Evolutionary conservation across 2,113 vertebrate species (phyloP), one percentile per base, ranked within the genome.

Genomic region (Parus major): DNA sequence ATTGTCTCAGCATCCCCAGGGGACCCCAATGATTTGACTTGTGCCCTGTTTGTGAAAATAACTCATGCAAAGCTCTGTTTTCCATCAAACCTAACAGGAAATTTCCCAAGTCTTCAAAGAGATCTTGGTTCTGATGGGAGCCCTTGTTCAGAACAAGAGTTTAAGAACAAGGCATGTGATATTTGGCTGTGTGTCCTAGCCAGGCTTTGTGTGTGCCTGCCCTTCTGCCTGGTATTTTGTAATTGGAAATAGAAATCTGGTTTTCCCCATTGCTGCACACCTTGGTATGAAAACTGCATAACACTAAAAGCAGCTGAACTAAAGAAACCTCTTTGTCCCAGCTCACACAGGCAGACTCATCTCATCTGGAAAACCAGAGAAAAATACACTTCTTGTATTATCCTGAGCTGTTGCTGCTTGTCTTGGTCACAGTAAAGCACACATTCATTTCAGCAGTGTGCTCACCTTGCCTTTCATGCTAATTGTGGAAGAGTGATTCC

Each of bases 31-130:
- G 46, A 75, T 86, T 81, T 90, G 80, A 86, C 61, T 94, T 39
- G 28, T 86, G 80, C 76, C 81, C 65, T 82, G 70, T 75, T 60
- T 61, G 79, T 50, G 55, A 77, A 93, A 93, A 76, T 71, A 93
- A 94, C 53, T 90, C 61, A 52, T 22, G 53, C 44, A 86, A 90
- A 83, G 65, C 79, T 94, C 91, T 92, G 94, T 0, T 94, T 95
- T 92, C 78, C 91, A 83, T 95, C 82, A 95, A 85, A 66, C 15
- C 19, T 72, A 78, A 81, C 36, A 69, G 82, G 91, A 95, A 95
- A 80, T 90, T 57, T 93, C 77, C 90, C 57, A 82, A 65, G 60
- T 35, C 82, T 95, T 95, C 90, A 94, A 96, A 90, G 64, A 90
- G 57, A 79, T 86, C 49, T 64, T 18, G 49, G 65, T 88, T 88